These are phyloP conservation scores for Pocillopora grandis DNA, from an alignment of 92 coral and sea anemone species.

Conservation along the genomic window DNA sequence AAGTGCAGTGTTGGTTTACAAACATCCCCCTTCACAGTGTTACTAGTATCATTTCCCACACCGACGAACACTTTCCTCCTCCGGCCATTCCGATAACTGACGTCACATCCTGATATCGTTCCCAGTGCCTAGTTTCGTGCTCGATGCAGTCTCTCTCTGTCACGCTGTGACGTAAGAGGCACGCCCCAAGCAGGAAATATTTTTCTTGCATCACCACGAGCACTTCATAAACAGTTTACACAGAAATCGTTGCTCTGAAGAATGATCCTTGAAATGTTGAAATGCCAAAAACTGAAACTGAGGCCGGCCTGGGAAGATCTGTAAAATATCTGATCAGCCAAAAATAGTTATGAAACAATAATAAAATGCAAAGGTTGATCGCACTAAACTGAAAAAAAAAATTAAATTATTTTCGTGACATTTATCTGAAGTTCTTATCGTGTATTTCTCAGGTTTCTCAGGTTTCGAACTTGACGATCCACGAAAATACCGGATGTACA, in stretches of 20 bases:
- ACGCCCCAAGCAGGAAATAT: too few species aligned
- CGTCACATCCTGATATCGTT: conserved; percentile 47
- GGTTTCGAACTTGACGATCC: too few species aligned
- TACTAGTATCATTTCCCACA: background rate
- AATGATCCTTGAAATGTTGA: background rate
- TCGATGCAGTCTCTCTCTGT: background rate
- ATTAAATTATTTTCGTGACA: too few species aligned
- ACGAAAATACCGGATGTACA: too few species aligned
- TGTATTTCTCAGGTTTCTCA: too few species aligned
- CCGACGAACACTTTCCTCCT: background rate
- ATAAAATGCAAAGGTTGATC: too few species aligned
- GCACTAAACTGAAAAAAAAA: too few species aligned
- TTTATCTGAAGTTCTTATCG: too few species aligned
- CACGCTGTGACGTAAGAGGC: background rate
- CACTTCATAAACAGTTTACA: background rate
- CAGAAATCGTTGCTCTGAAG: background rate
- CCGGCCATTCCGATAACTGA: conserved; percentile 34
- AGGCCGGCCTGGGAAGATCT: too few species aligned
- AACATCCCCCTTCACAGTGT: background rate
- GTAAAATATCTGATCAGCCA: too few species aligned
- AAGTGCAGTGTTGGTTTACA: conserved; percentile 3
- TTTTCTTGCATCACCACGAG: too few species aligned
- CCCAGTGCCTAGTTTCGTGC: conserved; percentile 28
- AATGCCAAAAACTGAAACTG: background rate
- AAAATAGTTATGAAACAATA: too few species aligned